Base-by-base conservation (phyloP, 2,113 vertebrate species). In the Parus major region DNA sequence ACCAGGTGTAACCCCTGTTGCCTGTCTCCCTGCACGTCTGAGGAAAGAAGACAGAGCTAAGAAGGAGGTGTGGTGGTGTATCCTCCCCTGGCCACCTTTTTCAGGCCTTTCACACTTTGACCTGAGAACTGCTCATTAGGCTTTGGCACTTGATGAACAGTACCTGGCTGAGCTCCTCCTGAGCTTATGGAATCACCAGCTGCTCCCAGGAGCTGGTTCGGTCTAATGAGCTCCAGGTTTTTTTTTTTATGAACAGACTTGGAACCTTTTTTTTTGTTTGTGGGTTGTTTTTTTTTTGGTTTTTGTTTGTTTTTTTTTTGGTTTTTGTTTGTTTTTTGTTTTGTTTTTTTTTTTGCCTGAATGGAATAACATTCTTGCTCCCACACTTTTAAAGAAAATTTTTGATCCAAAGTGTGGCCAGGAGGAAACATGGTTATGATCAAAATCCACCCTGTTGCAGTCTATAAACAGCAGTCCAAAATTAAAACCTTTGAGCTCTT, bases 361-460 rank as follows among this genome's bases (percentile, higher is more conserved):
- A 35, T 29, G 7, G 7, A 28, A 41, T 29, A 66, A 24, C 4
- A 50, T 42, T 28, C 31, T 66, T 52, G 14, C 21, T 35, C 31
- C 29, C 15, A 59, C 9, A 18, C 5, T 59, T 76, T 66, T 22
- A 42, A 59, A 49, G 25, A 42, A 24, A 21, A 29, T 31, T 50
- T 20, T n/a, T 31, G 52, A 42, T 31, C 11, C 31, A 42, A 41
- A 76, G 4, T 18, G 13, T 2, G 5, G 25, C 31, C 25, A 27
- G 17, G 21, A 50, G 18, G 7, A 68, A 68, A 52, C 14, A 22
- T 5, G 7, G 4, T 25, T 50, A 17, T 36, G 14, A 44, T 4
- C 17, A 52, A 76, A 59, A 17, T 31, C 25, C 17, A 59, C 13
- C 5, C 11, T 66, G 6, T 31, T 35, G 35, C 0, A 0, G 31